Evolutionary conservation across 2,113 vertebrate genomes (phyloP).

Genomic region (Crotalus horridus): DNA sequence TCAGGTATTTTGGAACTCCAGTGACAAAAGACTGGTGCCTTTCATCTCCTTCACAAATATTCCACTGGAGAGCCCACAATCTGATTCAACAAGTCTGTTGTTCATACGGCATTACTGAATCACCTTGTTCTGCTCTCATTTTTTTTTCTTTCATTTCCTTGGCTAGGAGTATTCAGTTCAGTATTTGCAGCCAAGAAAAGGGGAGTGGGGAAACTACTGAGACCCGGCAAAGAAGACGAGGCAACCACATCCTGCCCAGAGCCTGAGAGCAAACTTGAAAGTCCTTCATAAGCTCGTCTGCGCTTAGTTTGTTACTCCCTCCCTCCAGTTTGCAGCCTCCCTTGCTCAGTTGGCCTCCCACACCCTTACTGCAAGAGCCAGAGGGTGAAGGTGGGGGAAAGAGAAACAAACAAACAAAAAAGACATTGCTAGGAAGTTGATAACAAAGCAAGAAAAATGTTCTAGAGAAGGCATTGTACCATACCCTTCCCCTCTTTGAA

Average conservation of each 20-base stretch:
- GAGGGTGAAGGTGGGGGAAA: background rate
- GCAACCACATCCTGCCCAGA: slow-evolving; percentile 14
- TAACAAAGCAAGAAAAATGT: background rate
- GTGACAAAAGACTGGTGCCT: background rate
- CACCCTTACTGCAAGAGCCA: background rate
- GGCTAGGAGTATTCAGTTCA: background rate
- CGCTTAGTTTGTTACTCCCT: background rate
- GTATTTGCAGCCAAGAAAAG: background rate
- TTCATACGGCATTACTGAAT: background rate
- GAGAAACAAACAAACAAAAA: background rate
- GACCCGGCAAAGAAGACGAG: background rate
- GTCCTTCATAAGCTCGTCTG: background rate
- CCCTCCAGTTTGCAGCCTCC: background rate
- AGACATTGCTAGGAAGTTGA: background rate
- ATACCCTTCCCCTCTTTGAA: background rate
- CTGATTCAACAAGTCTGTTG: background rate
- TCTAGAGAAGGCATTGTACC: background rate
- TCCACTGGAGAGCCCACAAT: background rate
- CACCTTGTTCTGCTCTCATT: background rate
- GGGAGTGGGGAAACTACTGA: background rate
- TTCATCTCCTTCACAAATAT: background rate
- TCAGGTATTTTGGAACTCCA: background rate
- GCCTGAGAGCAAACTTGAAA: background rate
- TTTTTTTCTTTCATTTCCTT: background rate
- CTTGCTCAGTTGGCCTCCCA: background rate